phyloP scores from a whole-genome alignment of 2,797 vertebrate genomes.

The Muraenolepis orangiensis region DNA sequence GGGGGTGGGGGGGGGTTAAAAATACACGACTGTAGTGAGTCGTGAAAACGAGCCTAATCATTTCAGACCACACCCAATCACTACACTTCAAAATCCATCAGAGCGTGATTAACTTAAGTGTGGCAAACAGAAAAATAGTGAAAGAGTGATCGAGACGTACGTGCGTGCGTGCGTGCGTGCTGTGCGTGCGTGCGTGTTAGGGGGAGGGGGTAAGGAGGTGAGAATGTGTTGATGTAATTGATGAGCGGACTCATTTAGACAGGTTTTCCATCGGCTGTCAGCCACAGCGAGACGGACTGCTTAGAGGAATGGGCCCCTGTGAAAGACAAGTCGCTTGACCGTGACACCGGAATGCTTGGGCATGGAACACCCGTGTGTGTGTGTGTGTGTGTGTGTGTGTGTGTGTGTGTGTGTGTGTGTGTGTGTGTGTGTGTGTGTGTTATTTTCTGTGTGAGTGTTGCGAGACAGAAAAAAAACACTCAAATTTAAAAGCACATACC shows the following conservation, averaged over 20 bases:
- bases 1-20: background rate
- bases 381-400: conserved; percentile 13
- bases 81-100: background rate
- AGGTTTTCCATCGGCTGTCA: conserved; percentile 73
- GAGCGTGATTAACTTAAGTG: background rate
- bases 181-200: background rate
- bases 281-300: conserved; percentile 74
- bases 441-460: background rate
- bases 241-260: conserved; percentile 71
- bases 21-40: background rate
- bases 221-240: conserved; percentile 66
- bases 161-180: no score
- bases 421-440: conserved; percentile 14
- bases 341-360: conserved; percentile 57
- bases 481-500: conserved; percentile 66
- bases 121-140: conserved; percentile 21
- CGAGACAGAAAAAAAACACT: conserved; percentile 28
- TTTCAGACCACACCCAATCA: background rate
- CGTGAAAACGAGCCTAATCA: background rate
- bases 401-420: background rate
- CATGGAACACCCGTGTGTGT: background rate
- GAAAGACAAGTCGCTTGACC: conserved; percentile 74
- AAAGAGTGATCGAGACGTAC: conserved; percentile 10
- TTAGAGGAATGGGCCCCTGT: conserved; percentile 56
- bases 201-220: conserved; percentile 32